These are phyloP conservation scores for Arctocebus calabarensis DNA, from an alignment of 2,797 vertebrate genomes.

Conservation along the genomic window DNA sequence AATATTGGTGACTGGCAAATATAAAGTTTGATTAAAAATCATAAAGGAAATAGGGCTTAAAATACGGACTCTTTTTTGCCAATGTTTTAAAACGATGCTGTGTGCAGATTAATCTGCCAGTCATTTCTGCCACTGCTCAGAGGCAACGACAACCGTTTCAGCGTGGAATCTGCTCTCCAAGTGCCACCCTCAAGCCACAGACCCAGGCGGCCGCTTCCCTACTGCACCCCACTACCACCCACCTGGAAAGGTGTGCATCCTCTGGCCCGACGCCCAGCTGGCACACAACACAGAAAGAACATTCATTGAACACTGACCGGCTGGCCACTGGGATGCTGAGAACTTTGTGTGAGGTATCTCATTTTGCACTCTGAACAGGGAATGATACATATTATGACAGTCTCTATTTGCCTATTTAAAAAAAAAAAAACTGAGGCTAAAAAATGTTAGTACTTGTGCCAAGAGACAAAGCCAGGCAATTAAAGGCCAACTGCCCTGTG, in stretches of 20 bases:
- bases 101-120: neutral
- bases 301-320: neutral
- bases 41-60: neutral
- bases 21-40: neutral
- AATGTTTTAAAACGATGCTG: conserved; percentile 11
- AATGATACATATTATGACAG: neutral
- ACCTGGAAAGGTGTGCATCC: no score
- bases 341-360: neutral
- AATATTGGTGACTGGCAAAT: neutral
- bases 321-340: neutral
- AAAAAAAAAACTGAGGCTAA: neutral
- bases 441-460: neutral
- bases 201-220: no score
- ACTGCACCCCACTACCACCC: neutral
- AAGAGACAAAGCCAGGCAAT: neutral
- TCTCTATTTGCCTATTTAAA: neutral
- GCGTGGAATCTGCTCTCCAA: neutral
- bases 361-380: neutral
- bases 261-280: neutral
- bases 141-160: neutral
- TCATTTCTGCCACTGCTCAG: neutral
- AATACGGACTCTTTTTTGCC: neutral
- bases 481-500: neutral
- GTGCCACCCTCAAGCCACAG: rapidly evolving
- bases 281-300: neutral